Evolutionary conservation across 1,140 invertebrate genomes (phyloP).

Genomic region (Pollicipes pollicipes): DNA sequence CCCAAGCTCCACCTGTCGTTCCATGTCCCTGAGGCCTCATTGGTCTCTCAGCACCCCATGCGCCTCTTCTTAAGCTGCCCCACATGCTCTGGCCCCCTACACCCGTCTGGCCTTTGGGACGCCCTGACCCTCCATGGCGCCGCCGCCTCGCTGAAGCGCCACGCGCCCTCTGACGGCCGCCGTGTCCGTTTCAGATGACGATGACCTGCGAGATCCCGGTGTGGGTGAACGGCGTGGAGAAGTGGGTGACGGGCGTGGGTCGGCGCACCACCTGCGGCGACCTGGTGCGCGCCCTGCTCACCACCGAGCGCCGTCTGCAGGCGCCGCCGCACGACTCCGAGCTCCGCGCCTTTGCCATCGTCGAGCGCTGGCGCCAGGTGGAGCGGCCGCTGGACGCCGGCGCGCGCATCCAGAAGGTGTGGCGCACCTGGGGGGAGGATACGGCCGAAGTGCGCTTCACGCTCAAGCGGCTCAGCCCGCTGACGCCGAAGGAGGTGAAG

Average conservation of each 20-base stretch:
- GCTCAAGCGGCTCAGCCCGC: conserved; percentile 25
- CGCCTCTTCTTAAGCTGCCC: no score
- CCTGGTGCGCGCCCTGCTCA: conserved; percentile 46
- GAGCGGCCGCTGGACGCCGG: conserved; percentile 47
- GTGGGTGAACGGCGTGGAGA: conserved; percentile 49
- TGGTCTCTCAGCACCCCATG: no score
- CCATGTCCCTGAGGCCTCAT: no score
- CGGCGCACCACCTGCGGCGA: conserved; percentile 56
- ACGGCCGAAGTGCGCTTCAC: conserved; percentile 40
- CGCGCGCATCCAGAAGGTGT: conserved; percentile 44
- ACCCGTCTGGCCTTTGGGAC: not conserved
- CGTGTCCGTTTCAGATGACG: not conserved
- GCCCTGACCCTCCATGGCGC: not conserved
- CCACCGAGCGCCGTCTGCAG: conserved; percentile 24
- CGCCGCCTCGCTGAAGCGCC: no score
- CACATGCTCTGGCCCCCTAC: not conserved
- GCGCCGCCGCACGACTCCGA: conserved; percentile 18
- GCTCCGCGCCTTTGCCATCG: conserved; percentile 21
- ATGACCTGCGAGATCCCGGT: conserved; percentile 43
- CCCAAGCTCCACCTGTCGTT: no score
- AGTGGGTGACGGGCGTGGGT: conserved; percentile 58
- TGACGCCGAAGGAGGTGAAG: conserved; percentile 16
- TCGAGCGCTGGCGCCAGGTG: conserved; percentile 36
- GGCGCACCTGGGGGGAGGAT: conserved; percentile 53
- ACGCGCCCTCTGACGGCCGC: no score